Conservation (phyloP, 2,888 invertebrate genomes). For the Nephrotoma guestfalica region DNA sequence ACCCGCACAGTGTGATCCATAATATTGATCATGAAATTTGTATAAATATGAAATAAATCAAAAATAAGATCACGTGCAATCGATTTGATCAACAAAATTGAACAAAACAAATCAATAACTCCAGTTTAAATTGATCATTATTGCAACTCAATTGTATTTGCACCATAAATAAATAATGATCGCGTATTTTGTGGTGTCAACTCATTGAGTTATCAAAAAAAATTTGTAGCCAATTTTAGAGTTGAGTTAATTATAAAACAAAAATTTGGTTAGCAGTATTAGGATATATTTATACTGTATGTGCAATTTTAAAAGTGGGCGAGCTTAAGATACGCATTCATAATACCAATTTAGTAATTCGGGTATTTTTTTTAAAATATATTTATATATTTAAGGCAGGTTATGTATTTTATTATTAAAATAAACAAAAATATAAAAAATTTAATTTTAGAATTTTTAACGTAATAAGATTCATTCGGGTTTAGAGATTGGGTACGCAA, state of each 20-base stretch:
- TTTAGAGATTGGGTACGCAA: background rate
- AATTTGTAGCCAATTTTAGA: background rate
- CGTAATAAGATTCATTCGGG: background rate
- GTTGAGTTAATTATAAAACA: background rate
- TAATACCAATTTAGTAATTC: background rate
- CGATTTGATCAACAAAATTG: background rate
- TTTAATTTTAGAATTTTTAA: background rate
- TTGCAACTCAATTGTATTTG: background rate
- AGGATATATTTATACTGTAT: background rate
- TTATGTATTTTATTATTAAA: no score
- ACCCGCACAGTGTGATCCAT: no score
- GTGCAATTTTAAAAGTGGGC: background rate
- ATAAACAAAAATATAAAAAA: background rate
- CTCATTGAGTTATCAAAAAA: background rate
- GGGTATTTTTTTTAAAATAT: background rate
- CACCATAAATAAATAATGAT: no score
- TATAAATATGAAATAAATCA: no score
- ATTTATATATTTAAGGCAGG: no score
- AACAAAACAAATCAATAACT: background rate
- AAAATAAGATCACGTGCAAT: background rate
- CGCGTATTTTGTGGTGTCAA: no score
- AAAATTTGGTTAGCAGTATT: background rate
- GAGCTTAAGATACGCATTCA: background rate
- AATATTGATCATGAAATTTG: no score
- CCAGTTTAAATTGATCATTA: background rate